Percentiles rank a stretch among this genome's conserved stretches.
Evolutionary conservation across 2,113 vertebrate genomes (phyloP).

Genomic region (Condylura cristata): DNA sequence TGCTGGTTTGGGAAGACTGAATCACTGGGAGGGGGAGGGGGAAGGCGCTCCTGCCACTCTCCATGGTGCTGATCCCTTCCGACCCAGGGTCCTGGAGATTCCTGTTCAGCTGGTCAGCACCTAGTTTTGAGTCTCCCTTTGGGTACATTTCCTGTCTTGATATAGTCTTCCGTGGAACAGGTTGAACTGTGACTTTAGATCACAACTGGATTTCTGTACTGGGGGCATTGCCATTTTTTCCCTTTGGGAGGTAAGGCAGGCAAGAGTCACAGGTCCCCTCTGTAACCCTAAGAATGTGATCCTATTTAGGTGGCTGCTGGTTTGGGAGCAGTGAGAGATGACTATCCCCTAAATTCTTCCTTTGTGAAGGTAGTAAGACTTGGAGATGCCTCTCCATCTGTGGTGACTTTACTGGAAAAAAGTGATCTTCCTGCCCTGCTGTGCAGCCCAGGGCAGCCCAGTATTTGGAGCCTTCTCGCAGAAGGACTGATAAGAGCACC

Average conservation of each 20-base stretch:
- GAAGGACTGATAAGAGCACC: neutral
- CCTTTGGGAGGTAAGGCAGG: neutral
- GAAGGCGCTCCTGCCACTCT: neutral
- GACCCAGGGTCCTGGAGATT: neutral
- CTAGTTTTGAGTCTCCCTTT: neutral
- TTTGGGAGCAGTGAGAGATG: neutral
- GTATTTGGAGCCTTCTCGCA: neutral
- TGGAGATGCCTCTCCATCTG: neutral
- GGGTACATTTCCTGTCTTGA: neutral
- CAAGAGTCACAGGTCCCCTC: neutral
- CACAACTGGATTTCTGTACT: slow-evolving; percentile 8
- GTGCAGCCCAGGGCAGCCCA: neutral
- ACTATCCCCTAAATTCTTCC: neutral
- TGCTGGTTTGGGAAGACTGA: neutral
- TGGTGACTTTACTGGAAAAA: neutral
- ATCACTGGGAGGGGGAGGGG: neutral
- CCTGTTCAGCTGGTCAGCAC: neutral
- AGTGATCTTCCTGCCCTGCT: neutral
- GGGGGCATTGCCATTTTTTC: neutral
- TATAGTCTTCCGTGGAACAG: neutral
- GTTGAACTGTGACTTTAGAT: neutral
- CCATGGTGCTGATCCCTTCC: slow-evolving; percentile 46
- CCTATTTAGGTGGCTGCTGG: neutral
- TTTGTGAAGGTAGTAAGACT: neutral
- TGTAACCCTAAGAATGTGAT: neutral